Evolutionary conservation across 2,797 vertebrate species (phyloP).

Genomic region (Dermochelys coriacea): DNA sequence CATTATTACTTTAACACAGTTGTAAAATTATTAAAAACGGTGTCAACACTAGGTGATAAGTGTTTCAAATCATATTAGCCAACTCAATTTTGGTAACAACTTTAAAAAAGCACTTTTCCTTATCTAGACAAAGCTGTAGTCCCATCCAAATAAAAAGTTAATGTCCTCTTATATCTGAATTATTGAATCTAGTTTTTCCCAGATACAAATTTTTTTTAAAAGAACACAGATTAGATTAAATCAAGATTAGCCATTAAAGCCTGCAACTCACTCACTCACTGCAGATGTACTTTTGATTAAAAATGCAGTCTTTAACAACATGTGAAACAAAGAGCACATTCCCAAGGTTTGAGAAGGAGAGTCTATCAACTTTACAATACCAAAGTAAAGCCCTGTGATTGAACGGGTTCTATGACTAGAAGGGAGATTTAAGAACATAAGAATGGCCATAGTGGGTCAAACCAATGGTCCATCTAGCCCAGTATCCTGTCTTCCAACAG

Average conservation of each 20-base stretch:
- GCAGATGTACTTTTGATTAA: not conserved
- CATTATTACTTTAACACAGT: not conserved
- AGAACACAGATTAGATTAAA: not conserved
- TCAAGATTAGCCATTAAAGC: not conserved
- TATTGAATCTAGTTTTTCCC: not conserved
- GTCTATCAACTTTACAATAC: not conserved
- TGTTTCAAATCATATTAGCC: not conserved
- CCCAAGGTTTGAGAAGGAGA: not conserved
- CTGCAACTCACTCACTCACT: not conserved
- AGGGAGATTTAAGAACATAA: not conserved
- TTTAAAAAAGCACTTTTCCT: not conserved
- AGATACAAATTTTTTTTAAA: not conserved
- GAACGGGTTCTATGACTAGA: not conserved
- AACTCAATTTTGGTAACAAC: not conserved
- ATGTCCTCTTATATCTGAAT: not conserved
- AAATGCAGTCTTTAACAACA: not conserved
- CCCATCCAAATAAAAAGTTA: slow-evolving; percentile 4
- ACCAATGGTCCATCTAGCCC: no score
- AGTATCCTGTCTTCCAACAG: no score
- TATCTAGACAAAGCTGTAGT: not conserved
- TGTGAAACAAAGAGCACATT: not conserved
- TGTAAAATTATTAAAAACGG: not conserved
- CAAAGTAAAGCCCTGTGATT: not conserved
- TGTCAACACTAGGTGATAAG: not conserved
- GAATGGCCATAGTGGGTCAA: no score